A percentile compares a stretch with the other conserved stretches of the same genome.
phyloP scores from a whole-genome alignment of 2,888 invertebrate species.

The Eurytoma adleriae region DNA sequence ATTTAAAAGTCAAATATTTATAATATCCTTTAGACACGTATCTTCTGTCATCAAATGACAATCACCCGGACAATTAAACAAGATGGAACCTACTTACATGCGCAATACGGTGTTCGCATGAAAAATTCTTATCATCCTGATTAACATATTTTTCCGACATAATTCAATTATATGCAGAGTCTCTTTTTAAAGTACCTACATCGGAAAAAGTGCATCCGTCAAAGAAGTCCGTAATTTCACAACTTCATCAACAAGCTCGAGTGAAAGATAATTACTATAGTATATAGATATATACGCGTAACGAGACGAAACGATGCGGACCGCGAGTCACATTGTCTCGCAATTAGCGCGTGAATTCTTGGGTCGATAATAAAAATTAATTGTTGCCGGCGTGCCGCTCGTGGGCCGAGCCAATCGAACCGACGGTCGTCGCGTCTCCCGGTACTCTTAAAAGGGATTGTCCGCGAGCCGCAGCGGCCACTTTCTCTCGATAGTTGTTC shows the following conservation, averaged over 20 bases:
- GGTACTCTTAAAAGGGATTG: constrained; percentile 56
- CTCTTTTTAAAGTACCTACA: neutral
- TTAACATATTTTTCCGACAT: constrained; percentile 1
- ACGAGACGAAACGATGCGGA: constrained; percentile 38
- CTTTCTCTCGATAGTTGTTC: constrained; percentile 56
- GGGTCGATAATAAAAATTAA: constrained; percentile 66
- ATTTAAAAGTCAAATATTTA: neutral
- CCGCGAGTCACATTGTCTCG: constrained; percentile 61
- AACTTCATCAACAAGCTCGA: constrained; percentile 33
- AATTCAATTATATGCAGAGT: constrained; percentile 1
- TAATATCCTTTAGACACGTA: constrained; percentile 11
- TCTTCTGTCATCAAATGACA: neutral
- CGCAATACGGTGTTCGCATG: neutral
- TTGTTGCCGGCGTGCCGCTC: constrained; percentile 57
- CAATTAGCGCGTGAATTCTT: constrained; percentile 65
- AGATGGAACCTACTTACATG: constrained; percentile 2
- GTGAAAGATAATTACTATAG: constrained; percentile 36
- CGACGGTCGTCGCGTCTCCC: constrained; percentile 24
- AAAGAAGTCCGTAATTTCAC: constrained; percentile 37
- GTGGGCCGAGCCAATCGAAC: constrained; percentile 33
- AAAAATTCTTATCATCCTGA: neutral
- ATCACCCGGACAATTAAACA: neutral
- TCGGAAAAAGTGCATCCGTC: neutral
- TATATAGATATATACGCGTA: constrained; percentile 25
- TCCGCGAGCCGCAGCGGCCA: constrained; percentile 49